Evolutionary conservation across 1,140 invertebrate species (phyloP).

Genomic region (Hylyphantes graminicola): DNA sequence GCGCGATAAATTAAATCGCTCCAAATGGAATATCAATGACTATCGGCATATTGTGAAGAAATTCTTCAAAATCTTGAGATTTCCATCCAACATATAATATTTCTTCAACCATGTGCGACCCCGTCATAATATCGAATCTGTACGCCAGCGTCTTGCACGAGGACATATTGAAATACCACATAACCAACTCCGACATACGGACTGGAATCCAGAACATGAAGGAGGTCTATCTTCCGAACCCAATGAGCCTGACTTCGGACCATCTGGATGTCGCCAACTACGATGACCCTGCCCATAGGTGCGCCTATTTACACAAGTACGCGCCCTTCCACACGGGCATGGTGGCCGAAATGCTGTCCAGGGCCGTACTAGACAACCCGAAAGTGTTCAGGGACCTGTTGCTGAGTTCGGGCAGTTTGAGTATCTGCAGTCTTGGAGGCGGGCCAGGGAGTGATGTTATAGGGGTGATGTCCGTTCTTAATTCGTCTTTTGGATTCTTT

Average conservation of each 20-base stretch:
- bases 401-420: neutral
- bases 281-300: slow-evolving; percentile 26
- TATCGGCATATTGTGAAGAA: no score
- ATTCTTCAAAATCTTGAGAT: neutral
- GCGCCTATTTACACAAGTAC: slow-evolving; percentile 37
- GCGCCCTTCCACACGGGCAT: slow-evolving; percentile 22
- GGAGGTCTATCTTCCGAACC: slow-evolving; percentile 26
- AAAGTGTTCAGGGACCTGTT: neutral
- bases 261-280: slow-evolving; percentile 13
- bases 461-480: neutral
- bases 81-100: neutral
- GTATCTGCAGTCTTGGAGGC: slow-evolving; percentile 22
- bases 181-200: neutral
- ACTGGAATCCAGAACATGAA: slow-evolving; percentile 35
- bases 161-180: neutral
- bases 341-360: slow-evolving; percentile 8
- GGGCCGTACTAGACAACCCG: neutral
- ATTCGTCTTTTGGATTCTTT: neutral
- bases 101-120: neutral
- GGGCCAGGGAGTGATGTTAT: slow-evolving; percentile 28
- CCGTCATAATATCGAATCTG: neutral
- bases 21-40: no score
- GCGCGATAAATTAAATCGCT: no score
- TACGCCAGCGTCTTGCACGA: neutral
- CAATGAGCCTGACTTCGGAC: neutral